phyloP scores from a whole-genome alignment of 2,797 vertebrate species.

The Apogon hyalosoma region DNA sequence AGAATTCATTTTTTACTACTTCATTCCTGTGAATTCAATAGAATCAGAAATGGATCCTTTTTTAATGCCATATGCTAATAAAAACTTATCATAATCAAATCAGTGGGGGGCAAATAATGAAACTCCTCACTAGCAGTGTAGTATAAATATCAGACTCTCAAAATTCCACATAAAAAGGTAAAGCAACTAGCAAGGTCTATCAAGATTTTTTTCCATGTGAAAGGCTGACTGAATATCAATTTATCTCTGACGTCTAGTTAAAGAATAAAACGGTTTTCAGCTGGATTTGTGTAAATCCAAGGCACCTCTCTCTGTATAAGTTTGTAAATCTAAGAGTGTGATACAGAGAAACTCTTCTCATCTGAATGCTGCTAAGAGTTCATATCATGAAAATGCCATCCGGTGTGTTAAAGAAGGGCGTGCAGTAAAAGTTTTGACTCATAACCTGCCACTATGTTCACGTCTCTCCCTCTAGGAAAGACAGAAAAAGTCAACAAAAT shows the following conservation, averaged over 20 bases:
- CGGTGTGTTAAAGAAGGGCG: conserved; percentile 52
- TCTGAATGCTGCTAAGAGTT: conserved; percentile 41
- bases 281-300: conserved; percentile 60
- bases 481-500: conserved; percentile 71
- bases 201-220: conserved; percentile 61
- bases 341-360: conserved; percentile 49
- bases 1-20: conserved; percentile 76
- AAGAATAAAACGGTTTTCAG: conserved; percentile 62
- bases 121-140: conserved; percentile 68
- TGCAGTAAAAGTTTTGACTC: conserved; percentile 66
- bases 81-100: conserved; percentile 86
- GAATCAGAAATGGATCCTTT: conserved; percentile 80
- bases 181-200: conserved; percentile 61
- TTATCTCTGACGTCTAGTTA: conserved; percentile 57
- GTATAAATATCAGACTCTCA: conserved; percentile 66
- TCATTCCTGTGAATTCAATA: conserved; percentile 81
- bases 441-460: conserved; percentile 66
- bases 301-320: conserved; percentile 43
- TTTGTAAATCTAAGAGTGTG: conserved; percentile 63
- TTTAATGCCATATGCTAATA: conserved; percentile 81
- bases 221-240: conserved; percentile 68
- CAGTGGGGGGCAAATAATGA: conserved; percentile 70
- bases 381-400: conserved; percentile 55
- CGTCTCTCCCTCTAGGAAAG: conserved; percentile 67
- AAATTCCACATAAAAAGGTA: conserved; percentile 55